Evolutionary conservation across 2,888 invertebrate genomes (phyloP), one percentile per base, ranked within the genome.

Genomic region (Mechanitis mazaeus): DNA sequence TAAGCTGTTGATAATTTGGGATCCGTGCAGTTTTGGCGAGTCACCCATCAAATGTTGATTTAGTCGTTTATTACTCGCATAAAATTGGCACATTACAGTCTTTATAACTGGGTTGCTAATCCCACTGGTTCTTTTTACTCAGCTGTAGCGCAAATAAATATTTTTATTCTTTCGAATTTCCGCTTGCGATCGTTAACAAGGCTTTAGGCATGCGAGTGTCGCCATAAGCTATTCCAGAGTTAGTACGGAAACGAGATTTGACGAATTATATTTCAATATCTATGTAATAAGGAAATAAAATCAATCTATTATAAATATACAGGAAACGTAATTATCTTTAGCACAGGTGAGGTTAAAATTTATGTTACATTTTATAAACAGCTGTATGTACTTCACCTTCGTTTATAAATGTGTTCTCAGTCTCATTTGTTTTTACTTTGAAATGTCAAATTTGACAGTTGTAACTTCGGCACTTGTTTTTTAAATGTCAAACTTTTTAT

Each of bases 141-240:
- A 53, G 12, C 35, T 59, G 55, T 58, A 54, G 55, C 33, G 35
- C 12, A 47, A 70, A 70, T 71, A 74, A 73, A 69, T 71, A 58
- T 66, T 70, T 70, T 72, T 70, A 71, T 69, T 63, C 58, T 63
- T 63, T 58, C 68, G 68, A 68, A 72, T 70, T 69, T 71, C 72
- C 74, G 74, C 69, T 58, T 70, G 55, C 45, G 71, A 68, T 71
- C 75, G 72, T 75, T 72, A 76, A 70, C 64, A 59, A 55, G 60
- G 68, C 69, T 68, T 69, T 71, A 64, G 68, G 68, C 68, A 68
- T 71, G 65, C 64, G 66, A 58, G 31, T 50, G 7, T 50, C 47
- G 47, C 47, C 50, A 28, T 50, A 7, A 50, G 31, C 7, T 5
- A 50, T 50, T 50, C 9, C 31, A 50, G 7, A 31, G 50, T 31